phyloP scores from a whole-genome alignment of 2,888 invertebrate genomes.

The Torymus aiolomorphi region DNA sequence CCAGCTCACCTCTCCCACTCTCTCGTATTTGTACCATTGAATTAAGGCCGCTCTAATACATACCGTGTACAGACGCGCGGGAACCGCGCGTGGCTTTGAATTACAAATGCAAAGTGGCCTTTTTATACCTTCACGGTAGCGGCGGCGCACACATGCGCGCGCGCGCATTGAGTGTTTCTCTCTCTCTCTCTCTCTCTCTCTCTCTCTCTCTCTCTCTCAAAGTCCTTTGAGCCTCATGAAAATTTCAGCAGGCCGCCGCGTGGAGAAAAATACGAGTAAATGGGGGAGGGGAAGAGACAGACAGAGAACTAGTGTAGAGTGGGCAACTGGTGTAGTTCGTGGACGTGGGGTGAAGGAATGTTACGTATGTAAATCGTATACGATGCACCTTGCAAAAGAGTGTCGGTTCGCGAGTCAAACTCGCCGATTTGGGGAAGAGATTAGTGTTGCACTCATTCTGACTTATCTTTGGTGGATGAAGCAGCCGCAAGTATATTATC shows the following conservation, averaged over 20 bases:
- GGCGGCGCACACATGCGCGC: too few species aligned
- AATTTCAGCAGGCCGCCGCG: constrained; percentile 32
- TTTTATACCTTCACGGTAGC: constrained; percentile 16
- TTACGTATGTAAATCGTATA: too few species aligned
- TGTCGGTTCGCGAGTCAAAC: too few species aligned
- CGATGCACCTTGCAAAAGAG: too few species aligned
- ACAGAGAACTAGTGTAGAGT: neutral
- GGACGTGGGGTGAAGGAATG: too few species aligned
- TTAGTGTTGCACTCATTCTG: too few species aligned
- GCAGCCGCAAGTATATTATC: too few species aligned
- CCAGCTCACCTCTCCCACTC: too few species aligned
- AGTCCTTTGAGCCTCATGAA: constrained; percentile 49
- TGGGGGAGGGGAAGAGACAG: neutral
- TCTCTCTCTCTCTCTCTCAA: neutral
- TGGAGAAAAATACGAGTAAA: neutral
- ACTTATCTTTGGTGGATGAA: too few species aligned
- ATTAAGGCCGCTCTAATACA: constrained; percentile 5
- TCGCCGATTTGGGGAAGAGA: too few species aligned
- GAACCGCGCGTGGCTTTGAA: neutral
- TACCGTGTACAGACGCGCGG: neutral
- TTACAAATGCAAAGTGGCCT: constrained; percentile 42
- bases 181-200: neutral
- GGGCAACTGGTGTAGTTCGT: too few species aligned
- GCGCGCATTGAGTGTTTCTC: constrained; percentile 37
- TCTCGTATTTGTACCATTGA: neutral